These are phyloP conservation scores for Dolomedes plantarius DNA, from an alignment of 2,888 invertebrate species.

Conservation along the genomic window DNA sequence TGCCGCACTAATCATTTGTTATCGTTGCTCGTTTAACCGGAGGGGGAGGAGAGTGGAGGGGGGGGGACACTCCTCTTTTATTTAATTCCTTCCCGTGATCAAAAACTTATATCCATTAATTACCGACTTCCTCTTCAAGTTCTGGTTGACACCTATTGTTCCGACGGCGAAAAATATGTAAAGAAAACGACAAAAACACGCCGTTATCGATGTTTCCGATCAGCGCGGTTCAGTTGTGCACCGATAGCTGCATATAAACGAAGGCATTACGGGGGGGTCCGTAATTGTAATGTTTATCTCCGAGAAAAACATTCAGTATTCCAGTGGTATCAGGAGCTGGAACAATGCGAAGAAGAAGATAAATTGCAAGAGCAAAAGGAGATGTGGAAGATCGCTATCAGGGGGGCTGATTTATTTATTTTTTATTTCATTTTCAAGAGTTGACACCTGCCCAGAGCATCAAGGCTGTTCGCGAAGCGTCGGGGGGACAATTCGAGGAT, in stretches of 20 bases:
- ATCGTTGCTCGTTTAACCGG: neutral
- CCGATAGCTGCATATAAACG: slow-evolving; percentile 62
- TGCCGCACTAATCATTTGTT: neutral
- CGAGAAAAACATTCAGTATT: slow-evolving; percentile 26
- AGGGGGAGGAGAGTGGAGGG: neutral
- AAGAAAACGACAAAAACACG: slow-evolving; percentile 8
- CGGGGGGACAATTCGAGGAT: neutral
- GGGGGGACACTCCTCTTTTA: neutral
- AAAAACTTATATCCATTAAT: slow-evolving; percentile 35
- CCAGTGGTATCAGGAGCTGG: slow-evolving; percentile 2
- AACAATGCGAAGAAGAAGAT: slow-evolving; percentile 20
- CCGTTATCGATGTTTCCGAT: slow-evolving; percentile 15
- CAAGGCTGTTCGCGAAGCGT: neutral
- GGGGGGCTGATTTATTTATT: neutral
- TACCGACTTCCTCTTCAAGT: slow-evolving; percentile 38
- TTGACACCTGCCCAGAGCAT: slow-evolving; percentile 14
- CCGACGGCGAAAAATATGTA: slow-evolving; percentile 15
- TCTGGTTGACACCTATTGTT: slow-evolving; percentile 36
- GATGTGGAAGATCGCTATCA: slow-evolving; percentile 27
- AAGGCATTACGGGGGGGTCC: slow-evolving; percentile 41
- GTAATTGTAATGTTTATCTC: slow-evolving; percentile 38
- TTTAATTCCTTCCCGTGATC: slow-evolving; percentile 19
- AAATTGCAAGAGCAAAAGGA: slow-evolving; percentile 25
- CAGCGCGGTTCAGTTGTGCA: slow-evolving; percentile 24
- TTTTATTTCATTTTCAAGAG: neutral